Base-by-base conservation (phyloP, 2,888 invertebrate species). In the Apamea crenata region DNA sequence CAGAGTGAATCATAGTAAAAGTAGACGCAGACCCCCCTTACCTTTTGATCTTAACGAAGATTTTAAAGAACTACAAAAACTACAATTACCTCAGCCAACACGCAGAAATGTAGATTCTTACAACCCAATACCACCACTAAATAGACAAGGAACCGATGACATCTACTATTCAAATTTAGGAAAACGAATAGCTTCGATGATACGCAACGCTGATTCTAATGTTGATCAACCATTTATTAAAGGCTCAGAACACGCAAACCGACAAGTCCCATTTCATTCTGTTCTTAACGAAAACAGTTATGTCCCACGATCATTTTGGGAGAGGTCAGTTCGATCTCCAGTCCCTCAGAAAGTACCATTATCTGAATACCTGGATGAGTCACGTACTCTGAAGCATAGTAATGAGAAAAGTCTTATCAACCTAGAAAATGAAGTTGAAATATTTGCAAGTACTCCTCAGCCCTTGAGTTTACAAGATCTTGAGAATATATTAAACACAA, bases 281-380 rank as follows among this genome's bases (percentile, higher is more conserved):
- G 88, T 94, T 59, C 91, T 95, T 69, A 92, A 91, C 77, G 93
- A 94, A 80, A 92, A 93, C 59, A 90, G 86, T 75, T 93, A 92
- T 83, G 85, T 91, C 3, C 93, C 95, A 21, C 91, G 91, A 61
- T 94, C 95, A 7, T 96, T 93, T 88, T 96, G 96, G 96, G 96
- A 96, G 77, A 93, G 96, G 86, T 95, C 93, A 74, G 93, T 95
- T 2, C 93, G 96, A 85, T 96, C 96, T 18, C 95, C 96, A 4
- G 82, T 94, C 7, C 29, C 12, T 76, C 77, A 91, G 80, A 79
- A 67, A 36, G n/a, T 36, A 69, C 32, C 18, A 59, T 29, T 71
- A 32, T 82, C 8, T 8, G 85, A 87, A 59, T 82, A 89, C n/a
- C 78, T 87, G 65, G 80, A 92, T 50, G 84, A 91, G 86, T 84